phyloP scores from a whole-genome alignment of 2,797 vertebrate genomes.

The Muscicapa striata region DNA sequence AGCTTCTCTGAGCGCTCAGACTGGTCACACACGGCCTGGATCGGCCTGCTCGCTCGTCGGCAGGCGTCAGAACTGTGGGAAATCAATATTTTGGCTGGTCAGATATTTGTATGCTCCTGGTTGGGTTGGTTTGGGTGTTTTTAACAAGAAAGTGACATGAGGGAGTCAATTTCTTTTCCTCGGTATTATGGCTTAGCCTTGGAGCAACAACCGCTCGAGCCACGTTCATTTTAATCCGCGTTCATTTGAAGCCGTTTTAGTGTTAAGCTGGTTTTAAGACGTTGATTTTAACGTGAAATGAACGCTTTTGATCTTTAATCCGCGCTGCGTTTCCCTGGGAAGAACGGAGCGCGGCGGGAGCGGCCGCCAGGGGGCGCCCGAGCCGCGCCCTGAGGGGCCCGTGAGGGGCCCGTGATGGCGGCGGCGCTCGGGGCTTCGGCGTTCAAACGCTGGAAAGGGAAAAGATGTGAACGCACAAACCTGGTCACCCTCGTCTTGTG shows the following conservation, averaged over 20 bases:
- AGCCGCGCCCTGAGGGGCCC: neutral
- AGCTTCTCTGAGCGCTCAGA: neutral
- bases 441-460: fast-evolving
- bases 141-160: neutral
- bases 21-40: fast-evolving
- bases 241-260: neutral
- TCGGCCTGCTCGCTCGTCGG: neutral
- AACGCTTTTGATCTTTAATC: neutral
- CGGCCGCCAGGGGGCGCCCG: neutral
- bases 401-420: neutral
- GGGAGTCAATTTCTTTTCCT: neutral
- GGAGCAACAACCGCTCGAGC: neutral
- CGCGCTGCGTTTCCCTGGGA: fast-evolving
- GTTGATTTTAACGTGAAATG: neutral
- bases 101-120: fast-evolving
- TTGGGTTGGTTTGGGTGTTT: neutral
- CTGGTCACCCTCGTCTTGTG: fast-evolving
- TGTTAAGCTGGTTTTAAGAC: neutral
- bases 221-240: neutral
- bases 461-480: fast-evolving
- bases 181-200: neutral
- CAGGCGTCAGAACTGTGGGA: neutral
- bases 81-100: fast-evolving
- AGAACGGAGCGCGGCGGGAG: neutral
- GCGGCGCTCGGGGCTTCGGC: neutral